These are phyloP conservation scores for Drosophila anomalata DNA, from an alignment of 2,888 invertebrate genomes.

Conservation along the genomic window DNA sequence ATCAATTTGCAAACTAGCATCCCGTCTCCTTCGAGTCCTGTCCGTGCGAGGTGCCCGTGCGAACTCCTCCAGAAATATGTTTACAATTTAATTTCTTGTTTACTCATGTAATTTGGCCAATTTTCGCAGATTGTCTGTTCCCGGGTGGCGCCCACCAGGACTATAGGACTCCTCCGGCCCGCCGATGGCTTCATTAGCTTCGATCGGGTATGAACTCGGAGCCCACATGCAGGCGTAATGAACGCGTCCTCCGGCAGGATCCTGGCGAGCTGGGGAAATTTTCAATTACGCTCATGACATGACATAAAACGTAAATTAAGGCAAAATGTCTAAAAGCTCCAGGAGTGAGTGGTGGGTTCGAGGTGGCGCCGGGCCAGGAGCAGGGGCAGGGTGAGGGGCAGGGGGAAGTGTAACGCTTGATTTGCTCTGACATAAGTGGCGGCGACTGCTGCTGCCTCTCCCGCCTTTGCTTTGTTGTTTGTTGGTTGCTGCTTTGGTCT, in stretches of 20 bases:
- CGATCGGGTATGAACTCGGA: slow-evolving; percentile 18
- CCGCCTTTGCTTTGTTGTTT: slow-evolving; percentile 22
- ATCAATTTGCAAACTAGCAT: neutral
- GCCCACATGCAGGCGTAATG: slow-evolving; percentile 16
- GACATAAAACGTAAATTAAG: slow-evolving; percentile 79
- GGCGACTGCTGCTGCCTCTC: slow-evolving; percentile 45
- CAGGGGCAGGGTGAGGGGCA: neutral
- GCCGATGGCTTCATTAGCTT: slow-evolving; percentile 37
- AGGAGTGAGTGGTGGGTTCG: neutral
- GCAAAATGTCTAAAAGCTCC: slow-evolving; percentile 53
- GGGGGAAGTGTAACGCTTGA: slow-evolving; percentile 62
- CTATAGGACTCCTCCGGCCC: neutral
- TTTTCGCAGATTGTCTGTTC: neutral
- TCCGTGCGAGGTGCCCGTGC: neutral
- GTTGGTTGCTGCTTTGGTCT: slow-evolving; percentile 33
- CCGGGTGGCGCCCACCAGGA: neutral
- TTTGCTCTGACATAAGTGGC: slow-evolving; percentile 74
- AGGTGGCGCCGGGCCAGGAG: neutral
- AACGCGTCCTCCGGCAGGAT: neutral
- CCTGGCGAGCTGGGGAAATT: slow-evolving; percentile 47
- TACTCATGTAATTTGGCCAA: neutral
- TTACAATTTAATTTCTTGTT: slow-evolving; percentile 2
- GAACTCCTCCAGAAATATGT: neutral
- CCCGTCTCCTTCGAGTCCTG: neutral
- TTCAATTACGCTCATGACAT: slow-evolving; percentile 78